Percentiles rank a stretch among this genome's conserved stretches.
These are phyloP conservation scores for Chesias legatella DNA, from an alignment of 2,888 invertebrate species.

Conservation along the genomic window DNA sequence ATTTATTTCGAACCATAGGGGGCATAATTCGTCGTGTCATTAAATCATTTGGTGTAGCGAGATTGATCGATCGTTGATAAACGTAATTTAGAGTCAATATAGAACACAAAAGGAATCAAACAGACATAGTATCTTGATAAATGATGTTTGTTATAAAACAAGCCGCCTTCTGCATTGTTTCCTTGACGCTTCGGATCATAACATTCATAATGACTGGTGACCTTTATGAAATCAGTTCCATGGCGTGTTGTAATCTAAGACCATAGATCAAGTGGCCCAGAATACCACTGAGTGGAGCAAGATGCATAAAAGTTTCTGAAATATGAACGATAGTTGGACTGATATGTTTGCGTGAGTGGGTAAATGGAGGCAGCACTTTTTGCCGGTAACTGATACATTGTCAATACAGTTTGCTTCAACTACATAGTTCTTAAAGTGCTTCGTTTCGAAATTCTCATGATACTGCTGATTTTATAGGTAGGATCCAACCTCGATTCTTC, in stretches of 20 bases:
- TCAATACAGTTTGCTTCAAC: too few species aligned
- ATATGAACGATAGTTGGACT: slow-evolving; percentile 19
- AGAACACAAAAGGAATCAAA: slow-evolving; percentile 32
- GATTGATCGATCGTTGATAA: slow-evolving; percentile 29
- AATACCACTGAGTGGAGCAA: slow-evolving; percentile 19
- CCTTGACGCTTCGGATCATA: slow-evolving; percentile 20
- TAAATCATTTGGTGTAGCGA: not conserved
- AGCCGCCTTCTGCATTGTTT: slow-evolving; percentile 23
- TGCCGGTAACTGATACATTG: too few species aligned
- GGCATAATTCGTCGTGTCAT: not conserved
- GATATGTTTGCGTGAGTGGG: not conserved
- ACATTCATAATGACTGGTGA: slow-evolving; percentile 25
- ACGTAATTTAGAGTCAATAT: slow-evolving; percentile 16
- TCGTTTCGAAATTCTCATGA: too few species aligned
- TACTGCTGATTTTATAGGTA: too few species aligned
- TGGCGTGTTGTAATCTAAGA: slow-evolving; percentile 25
- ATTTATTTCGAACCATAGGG: slow-evolving; percentile 1
- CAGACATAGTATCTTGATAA: slow-evolving; percentile 29
- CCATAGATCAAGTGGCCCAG: slow-evolving; percentile 24
- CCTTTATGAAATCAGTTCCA: slow-evolving; percentile 27
- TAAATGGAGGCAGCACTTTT: too few species aligned
- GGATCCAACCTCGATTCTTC: too few species aligned
- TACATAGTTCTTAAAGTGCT: too few species aligned
- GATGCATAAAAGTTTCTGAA: slow-evolving; percentile 17
- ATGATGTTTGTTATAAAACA: slow-evolving; percentile 30